phyloP scores from a whole-genome alignment of 2,888 invertebrate species.

The Norana najaformis region DNA sequence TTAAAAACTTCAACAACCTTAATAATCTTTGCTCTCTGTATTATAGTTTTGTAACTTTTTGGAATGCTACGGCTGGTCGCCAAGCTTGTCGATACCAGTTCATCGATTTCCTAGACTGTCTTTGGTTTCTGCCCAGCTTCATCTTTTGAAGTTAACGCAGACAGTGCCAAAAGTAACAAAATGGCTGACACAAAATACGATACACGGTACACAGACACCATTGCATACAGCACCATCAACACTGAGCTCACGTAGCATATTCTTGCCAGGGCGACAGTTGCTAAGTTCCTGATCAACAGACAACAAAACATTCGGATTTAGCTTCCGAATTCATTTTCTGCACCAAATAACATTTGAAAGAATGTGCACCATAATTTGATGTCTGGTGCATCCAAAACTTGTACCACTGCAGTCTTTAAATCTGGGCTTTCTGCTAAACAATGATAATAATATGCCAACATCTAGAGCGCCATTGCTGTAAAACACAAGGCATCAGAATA shows the following conservation, averaged over 20 bases:
- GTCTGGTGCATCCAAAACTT: neutral
- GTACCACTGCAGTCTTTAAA: neutral
- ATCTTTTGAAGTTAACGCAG: neutral
- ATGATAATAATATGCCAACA: too few species aligned
- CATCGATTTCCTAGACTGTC: neutral
- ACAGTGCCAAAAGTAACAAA: neutral
- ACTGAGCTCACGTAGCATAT: neutral
- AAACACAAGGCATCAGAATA: too few species aligned
- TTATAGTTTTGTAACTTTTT: neutral
- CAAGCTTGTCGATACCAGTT: neutral
- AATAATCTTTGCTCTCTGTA: neutral
- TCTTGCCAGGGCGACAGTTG: neutral
- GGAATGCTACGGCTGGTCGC: neutral
- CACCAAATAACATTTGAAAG: neutral
- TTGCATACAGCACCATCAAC: neutral
- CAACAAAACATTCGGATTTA: neutral
- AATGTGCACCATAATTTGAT: neutral
- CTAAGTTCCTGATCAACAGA: neutral
- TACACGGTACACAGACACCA: neutral
- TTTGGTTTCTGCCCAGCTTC: neutral
- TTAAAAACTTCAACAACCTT: neutral
- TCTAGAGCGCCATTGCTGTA: too few species aligned
- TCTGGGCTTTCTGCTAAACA: neutral
- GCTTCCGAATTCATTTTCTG: neutral
- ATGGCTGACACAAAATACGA: constrained; percentile 14